phyloP scores from a whole-genome alignment of 2,113 vertebrate genomes.

The Mormoops blainvillei region DNA sequence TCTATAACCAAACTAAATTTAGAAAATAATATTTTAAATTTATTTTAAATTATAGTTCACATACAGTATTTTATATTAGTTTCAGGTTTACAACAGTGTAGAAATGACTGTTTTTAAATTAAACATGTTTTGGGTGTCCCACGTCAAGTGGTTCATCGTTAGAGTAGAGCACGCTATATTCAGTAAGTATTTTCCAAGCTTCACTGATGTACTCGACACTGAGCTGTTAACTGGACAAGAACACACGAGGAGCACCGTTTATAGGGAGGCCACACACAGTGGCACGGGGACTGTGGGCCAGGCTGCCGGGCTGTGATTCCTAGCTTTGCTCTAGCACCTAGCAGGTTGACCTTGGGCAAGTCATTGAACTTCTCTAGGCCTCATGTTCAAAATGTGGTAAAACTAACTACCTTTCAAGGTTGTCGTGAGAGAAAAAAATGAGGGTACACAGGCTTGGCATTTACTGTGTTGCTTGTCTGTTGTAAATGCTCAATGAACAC shows the following conservation, averaged over 20 bases:
- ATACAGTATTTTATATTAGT: background rate
- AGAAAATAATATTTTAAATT: slow-evolving; percentile 5
- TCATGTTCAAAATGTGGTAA: background rate
- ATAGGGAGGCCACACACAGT: background rate
- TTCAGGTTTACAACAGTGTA: background rate
- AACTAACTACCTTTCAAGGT: background rate
- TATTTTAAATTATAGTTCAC: background rate
- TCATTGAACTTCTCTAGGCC: background rate
- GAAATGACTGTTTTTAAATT: slow-evolving; percentile 14
- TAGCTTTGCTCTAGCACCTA: background rate
- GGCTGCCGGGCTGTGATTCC: background rate
- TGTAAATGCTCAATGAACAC: background rate
- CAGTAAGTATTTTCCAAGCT: background rate
- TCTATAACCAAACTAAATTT: background rate
- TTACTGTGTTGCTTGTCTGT: background rate
- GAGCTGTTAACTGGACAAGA: background rate
- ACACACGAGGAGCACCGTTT: background rate
- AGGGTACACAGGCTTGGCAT: background rate
- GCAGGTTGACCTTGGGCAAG: background rate
- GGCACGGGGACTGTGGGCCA: background rate
- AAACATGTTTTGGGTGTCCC: background rate
- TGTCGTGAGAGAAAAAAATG: background rate
- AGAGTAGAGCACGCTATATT: background rate
- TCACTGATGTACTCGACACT: background rate
- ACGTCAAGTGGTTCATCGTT: background rate